These are phyloP conservation scores for Spilarctia lutea DNA, from an alignment of 2,888 invertebrate genomes.

Conservation along the genomic window DNA sequence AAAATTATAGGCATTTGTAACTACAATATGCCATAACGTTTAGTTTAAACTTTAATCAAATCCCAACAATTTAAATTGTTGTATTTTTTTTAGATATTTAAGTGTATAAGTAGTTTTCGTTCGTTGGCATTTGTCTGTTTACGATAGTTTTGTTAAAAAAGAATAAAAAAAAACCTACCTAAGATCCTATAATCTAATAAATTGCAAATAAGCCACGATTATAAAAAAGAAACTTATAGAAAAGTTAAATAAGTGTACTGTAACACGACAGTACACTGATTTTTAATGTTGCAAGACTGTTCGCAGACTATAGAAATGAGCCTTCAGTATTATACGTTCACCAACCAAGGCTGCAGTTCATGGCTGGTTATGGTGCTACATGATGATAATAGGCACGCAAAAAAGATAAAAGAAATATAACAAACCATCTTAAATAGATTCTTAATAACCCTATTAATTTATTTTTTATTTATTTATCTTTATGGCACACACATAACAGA, in stretches of 20 bases:
- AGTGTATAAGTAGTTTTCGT: too few species aligned
- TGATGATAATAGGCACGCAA: constrained; percentile 56
- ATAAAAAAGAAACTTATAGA: constrained; percentile 7
- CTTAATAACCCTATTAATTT: constrained; percentile 17
- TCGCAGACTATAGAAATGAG: constrained; percentile 61
- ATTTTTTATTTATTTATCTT: too few species aligned
- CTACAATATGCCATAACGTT: neutral
- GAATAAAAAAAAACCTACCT: too few species aligned
- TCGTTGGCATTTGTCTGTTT: too few species aligned
- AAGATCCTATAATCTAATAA: too few species aligned
- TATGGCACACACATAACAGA: too few species aligned
- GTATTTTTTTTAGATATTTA: neutral
- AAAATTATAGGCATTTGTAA: constrained; percentile 7
- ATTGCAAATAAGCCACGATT: too few species aligned
- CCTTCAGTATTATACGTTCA: constrained; percentile 75
- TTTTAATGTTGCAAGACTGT: constrained; percentile 68
- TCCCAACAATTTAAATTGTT: constrained; percentile 3
- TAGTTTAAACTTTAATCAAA: constrained; percentile 6
- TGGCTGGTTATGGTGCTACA: constrained; percentile 78
- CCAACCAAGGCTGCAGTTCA: constrained; percentile 80
- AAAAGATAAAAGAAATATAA: constrained; percentile 32
- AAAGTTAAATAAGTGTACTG: too few species aligned
- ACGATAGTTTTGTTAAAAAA: too few species aligned
- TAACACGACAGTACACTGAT: constrained; percentile 52
- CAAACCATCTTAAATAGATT: constrained; percentile 26